These are phyloP conservation scores for Calameuta idolon DNA, from an alignment of 2,888 invertebrate genomes.

Conservation along the genomic window DNA sequence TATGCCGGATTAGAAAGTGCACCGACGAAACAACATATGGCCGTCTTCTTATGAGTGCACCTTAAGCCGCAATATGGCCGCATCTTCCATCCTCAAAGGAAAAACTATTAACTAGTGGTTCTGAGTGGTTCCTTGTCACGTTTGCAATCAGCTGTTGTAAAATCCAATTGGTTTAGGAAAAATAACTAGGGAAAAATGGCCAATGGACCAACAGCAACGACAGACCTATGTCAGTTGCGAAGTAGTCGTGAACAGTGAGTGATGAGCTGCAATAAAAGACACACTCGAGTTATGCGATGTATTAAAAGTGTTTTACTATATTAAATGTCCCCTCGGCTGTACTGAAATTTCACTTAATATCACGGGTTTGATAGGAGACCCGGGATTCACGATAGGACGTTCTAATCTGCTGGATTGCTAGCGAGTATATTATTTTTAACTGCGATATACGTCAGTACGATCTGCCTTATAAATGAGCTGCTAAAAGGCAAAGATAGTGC, in stretches of 20 bases:
- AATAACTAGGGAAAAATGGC: slow-evolving; percentile 1
- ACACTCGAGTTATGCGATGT: slow-evolving; percentile 35
- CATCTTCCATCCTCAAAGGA: not conserved
- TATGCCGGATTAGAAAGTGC: not conserved
- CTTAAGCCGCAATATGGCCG: not conserved
- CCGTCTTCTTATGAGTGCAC: not conserved
- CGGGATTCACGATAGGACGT: no score
- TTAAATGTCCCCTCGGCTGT: slow-evolving; percentile 23
- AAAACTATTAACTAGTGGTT: not conserved
- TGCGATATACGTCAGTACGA: slow-evolving; percentile 21
- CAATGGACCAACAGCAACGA: slow-evolving; percentile 25
- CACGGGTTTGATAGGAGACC: no score
- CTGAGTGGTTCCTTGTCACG: not conserved
- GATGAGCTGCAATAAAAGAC: slow-evolving; percentile 34
- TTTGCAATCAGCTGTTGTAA: not conserved
- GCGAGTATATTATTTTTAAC: slow-evolving; percentile 20
- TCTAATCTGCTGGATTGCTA: slow-evolving; percentile 1
- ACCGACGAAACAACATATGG: not conserved
- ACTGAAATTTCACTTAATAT: no score
- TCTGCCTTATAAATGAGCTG: slow-evolving; percentile 34
- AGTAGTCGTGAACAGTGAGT: slow-evolving; percentile 24
- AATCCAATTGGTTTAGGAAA: no score
- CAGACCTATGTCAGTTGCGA: slow-evolving; percentile 33
- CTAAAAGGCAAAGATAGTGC: slow-evolving; percentile 30
- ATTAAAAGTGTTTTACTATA: slow-evolving; percentile 30